These are phyloP conservation scores for Resseliella maxima DNA, from an alignment of 2,888 invertebrate species.

Conservation along the genomic window DNA sequence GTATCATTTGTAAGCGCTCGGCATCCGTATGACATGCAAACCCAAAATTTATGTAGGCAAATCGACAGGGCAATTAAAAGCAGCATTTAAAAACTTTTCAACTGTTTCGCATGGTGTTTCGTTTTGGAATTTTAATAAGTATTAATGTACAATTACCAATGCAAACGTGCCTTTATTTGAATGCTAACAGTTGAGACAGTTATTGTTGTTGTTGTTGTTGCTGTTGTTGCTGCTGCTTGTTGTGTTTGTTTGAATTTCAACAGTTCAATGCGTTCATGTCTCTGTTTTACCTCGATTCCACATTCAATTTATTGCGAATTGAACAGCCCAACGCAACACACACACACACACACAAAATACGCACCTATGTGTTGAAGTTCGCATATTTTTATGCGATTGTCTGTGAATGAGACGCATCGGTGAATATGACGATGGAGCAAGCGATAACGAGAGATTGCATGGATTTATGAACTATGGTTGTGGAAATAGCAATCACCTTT, in stretches of 20 bases:
- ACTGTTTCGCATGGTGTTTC: neutral
- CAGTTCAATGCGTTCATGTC: no score
- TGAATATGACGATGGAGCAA: neutral
- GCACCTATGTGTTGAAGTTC: neutral
- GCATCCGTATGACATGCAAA: neutral
- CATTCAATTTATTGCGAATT: slow-evolving; percentile 11
- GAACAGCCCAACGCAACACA: neutral
- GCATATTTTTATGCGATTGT: slow-evolving; percentile 38
- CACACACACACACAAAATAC: neutral
- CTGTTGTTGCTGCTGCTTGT: no score
- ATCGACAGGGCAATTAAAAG: slow-evolving; percentile 33
- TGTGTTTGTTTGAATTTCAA: neutral
- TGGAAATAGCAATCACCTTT: slow-evolving; percentile 33
- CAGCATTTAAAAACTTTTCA: slow-evolving; percentile 14
- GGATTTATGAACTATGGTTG: slow-evolving; percentile 23
- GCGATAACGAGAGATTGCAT: slow-evolving; percentile 17
- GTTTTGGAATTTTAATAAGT: slow-evolving; percentile 43
- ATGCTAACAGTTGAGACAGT: neutral
- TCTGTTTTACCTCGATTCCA: neutral
- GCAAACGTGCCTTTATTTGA: neutral
- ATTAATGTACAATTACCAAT: slow-evolving; percentile 39
- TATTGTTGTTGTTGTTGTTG: no score
- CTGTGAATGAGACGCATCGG: neutral
- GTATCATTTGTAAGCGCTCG: slow-evolving; percentile 1
- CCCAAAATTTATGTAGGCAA: neutral